phyloP scores from a whole-genome alignment of 1,140 invertebrate genomes.

The Diachasmimorpha longicaudata region DNA sequence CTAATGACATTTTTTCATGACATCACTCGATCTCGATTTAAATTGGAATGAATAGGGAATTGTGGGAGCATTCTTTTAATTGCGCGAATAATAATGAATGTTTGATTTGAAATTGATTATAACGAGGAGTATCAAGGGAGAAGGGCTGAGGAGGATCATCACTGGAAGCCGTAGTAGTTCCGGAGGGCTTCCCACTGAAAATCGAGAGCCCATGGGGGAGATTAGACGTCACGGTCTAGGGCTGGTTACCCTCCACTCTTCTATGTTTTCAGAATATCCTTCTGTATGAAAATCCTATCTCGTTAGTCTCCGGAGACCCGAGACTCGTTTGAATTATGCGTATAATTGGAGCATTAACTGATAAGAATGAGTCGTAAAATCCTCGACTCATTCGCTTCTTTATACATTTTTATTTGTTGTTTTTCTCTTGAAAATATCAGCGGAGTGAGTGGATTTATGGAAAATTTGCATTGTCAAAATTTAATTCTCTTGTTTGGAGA shows the following conservation, averaged over 20 bases:
- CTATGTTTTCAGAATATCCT: neutral
- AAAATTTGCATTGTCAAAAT: neutral
- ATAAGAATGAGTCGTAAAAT: neutral
- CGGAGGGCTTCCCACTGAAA: slow-evolving; percentile 21
- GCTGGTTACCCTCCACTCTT: neutral
- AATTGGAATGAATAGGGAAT: too few species aligned
- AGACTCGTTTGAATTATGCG: neutral
- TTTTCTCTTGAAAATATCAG: neutral
- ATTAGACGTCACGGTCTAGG: neutral
- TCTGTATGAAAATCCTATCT: neutral
- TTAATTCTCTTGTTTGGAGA: neutral
- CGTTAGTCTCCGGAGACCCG: neutral
- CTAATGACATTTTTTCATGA: too few species aligned
- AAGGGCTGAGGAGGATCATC: neutral
- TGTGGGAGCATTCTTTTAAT: too few species aligned
- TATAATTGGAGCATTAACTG: neutral
- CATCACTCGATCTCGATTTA: too few species aligned
- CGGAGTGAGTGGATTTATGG: neutral
- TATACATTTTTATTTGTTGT: neutral
- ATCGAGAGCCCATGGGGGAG: slow-evolving; percentile 15
- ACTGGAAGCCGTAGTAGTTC: slow-evolving; percentile 7
- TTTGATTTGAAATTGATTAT: neutral
- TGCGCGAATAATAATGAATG: too few species aligned
- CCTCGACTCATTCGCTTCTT: neutral
- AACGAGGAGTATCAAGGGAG: neutral